phyloP scores from a whole-genome alignment of 37 sponge, comb jelly and placozoan species.

The Sycon ciliatum region DNA sequence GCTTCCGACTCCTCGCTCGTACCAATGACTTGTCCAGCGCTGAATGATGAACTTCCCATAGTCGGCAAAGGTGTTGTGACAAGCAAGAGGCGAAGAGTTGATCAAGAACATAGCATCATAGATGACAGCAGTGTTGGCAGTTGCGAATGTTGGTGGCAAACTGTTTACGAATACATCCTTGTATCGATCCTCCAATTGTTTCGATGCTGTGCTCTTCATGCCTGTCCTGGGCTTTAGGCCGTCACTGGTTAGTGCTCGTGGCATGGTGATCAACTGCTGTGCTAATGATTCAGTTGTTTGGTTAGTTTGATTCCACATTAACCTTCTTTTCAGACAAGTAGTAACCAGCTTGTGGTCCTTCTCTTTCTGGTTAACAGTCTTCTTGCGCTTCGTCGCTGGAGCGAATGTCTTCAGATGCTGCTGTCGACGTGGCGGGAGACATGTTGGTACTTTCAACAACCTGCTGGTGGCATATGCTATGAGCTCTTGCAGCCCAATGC shows the following conservation, averaged over 20 bases:
- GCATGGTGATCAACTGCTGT: no score
- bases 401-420: not conserved
- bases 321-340: no score
- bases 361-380: constrained; percentile 14
- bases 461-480: not conserved
- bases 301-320: no score
- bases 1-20: no score
- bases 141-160: no score
- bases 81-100: constrained; percentile 21
- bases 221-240: no score
- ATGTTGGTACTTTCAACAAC: not conserved
- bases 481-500: constrained; percentile 12
- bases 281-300: no score
- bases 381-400: not conserved
- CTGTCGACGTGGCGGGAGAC: not conserved
- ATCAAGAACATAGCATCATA: constrained; percentile 41
- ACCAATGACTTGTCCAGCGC: no score
- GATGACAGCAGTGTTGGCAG: not conserved
- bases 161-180: no score
- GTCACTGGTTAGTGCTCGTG: no score
- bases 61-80: not conserved
- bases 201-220: not conserved
- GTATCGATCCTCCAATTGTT: not conserved
- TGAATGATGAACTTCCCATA: constrained; percentile 22
- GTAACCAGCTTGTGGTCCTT: constrained; percentile 18